Conservation (phyloP, 2,888 invertebrate genomes). For the Epirrhoe alternata region DNA sequence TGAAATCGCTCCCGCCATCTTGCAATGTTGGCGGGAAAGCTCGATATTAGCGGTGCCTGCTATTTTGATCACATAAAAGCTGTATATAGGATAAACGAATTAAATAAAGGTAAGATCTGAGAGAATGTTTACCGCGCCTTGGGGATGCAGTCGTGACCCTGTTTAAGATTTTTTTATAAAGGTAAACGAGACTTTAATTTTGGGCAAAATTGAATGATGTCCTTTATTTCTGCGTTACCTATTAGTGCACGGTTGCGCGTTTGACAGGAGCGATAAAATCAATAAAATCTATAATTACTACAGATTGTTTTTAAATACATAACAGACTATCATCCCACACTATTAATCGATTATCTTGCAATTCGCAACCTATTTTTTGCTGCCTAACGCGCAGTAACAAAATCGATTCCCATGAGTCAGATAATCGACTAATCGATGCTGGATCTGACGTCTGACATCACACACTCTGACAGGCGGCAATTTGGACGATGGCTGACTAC, state of each 20-base stretch:
- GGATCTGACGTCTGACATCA: constrained; percentile 49
- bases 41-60: constrained; percentile 64
- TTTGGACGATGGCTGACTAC: constrained; percentile 66
- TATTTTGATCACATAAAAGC: constrained; percentile 31
- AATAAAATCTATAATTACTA: too few relatives aligned
- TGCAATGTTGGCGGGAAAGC: constrained; percentile 72
- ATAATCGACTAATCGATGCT: constrained; percentile 53
- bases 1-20: constrained; percentile 76
- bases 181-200: too few relatives aligned
- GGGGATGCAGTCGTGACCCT: too few relatives aligned
- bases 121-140: too few relatives aligned
- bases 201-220: too few relatives aligned
- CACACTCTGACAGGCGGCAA: constrained; percentile 66
- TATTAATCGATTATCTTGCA: neutral
- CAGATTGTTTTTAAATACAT: too few relatives aligned
- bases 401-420: constrained; percentile 72
- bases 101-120: too few relatives aligned
- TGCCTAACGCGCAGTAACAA: constrained; percentile 28
- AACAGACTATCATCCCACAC: neutral
- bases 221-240: too few relatives aligned
- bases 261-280: too few relatives aligned
- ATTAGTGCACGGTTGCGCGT: too few relatives aligned
- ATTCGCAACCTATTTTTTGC: constrained; percentile 17
- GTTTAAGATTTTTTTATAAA: too few relatives aligned
- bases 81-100: neutral